Conservation (phyloP, 2,797 vertebrate genomes). For the Myotis findleyi region DNA sequence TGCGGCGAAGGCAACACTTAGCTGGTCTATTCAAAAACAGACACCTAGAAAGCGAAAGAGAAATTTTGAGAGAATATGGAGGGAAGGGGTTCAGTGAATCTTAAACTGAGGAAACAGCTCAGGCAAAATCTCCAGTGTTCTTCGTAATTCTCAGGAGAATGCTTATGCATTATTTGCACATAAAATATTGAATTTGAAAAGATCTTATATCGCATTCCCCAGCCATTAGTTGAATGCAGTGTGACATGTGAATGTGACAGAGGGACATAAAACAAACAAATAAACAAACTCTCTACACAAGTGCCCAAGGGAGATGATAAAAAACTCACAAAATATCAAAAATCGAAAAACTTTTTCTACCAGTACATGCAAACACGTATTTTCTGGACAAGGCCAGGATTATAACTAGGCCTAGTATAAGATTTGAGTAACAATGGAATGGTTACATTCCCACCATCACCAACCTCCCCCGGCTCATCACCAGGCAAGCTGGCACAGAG, state of each 20-base stretch:
- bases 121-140: slow-evolving; percentile 17
- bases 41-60: neutral
- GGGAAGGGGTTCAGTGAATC: neutral
- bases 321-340: slow-evolving; percentile 48
- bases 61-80: neutral
- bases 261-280: slow-evolving; percentile 49
- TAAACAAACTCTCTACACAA: neutral
- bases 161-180: slow-evolving; percentile 61
- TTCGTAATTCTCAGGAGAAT: slow-evolving; percentile 38
- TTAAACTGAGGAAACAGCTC: slow-evolving; percentile 26
- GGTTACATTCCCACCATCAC: neutral
- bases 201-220: slow-evolving; percentile 60
- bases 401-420: neutral
- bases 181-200: slow-evolving; percentile 69
- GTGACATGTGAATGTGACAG: neutral
- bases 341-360: neutral
- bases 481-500: neutral
- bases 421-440: neutral
- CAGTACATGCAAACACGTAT: neutral
- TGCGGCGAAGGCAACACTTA: neutral
- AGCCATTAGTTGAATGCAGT: slow-evolving; percentile 34
- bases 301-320: slow-evolving; percentile 21
- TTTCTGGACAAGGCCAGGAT: slow-evolving; percentile 16
- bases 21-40: neutral
- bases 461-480: neutral